Base-by-base conservation (phyloP, 2,797 vertebrate species). In the Telmatherina bonti region DNA sequence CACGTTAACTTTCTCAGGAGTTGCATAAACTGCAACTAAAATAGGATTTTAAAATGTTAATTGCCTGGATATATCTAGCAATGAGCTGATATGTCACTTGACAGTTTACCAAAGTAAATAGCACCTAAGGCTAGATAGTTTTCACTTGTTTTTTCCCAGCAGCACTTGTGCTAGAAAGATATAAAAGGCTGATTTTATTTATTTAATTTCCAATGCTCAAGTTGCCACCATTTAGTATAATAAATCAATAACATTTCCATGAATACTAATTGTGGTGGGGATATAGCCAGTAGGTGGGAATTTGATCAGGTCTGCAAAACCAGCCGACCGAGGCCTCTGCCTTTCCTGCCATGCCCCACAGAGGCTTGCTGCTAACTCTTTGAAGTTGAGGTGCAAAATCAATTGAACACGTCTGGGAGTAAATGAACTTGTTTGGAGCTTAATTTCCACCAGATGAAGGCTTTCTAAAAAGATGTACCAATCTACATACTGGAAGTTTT, bases 381-480 rank as follows among this genome's bases (percentile, higher is more conserved):
- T 94, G 91, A 94, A 93, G 91, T 91, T 74, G 73, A 90, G 79
- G 87, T 85, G 87, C 78, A 86, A 90, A 94, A 94, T 94, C 93
- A 92, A 93, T 93, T 92, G 85, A 88, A 90, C 89, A 91, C 78
- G 76, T 92, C 84, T 89, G 89, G 87, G 79, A 92, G 85, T 90
- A 90, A 92, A 92, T 91, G 36, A 90, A 93, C 89, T 93, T 92
- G 86, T 93, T 92, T 90, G 85, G 87, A 90, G 90, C 88, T 93
- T 91, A 88, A 91, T 92, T 90, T 90, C 76, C 79, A 92, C 81
- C 68, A 71, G 85, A 88, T 89, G 83, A 88, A 88, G 80, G 86
- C 80, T 79, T 84, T 83, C 72, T 72, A 70, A 74, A 49, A 71
- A 80, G 78, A 83, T 84, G 88, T 87, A 20, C 22, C 24, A 53